Conservation (phyloP, 1,140 invertebrate genomes). For the Solenopsis invicta region DNA sequence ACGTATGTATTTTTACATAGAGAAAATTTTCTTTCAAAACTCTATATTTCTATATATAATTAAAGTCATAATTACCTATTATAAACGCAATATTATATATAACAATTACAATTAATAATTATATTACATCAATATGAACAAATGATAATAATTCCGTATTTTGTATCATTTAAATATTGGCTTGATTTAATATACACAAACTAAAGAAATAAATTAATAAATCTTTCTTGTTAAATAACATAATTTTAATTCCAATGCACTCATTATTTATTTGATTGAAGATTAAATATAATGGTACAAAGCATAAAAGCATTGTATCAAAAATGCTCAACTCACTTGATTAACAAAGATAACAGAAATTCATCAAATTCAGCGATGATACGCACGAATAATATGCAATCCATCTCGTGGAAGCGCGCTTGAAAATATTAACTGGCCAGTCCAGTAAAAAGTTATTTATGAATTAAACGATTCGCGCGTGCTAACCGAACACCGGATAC, state of each 20-base stretch:
- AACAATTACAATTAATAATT: slow-evolving; percentile 10
- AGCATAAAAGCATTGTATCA: neutral
- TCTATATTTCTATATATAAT: neutral
- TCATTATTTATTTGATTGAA: neutral
- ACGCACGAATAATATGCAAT: slow-evolving; percentile 6
- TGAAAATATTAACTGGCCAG: slow-evolving; percentile 35
- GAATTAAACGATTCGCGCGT: slow-evolving; percentile 59
- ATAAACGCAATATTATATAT: slow-evolving; percentile 10
- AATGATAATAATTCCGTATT: neutral
- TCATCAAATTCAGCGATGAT: neutral
- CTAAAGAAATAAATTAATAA: neutral
- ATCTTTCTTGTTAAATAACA: neutral
- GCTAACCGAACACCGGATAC: slow-evolving; percentile 67
- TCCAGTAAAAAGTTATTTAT: slow-evolving; percentile 46
- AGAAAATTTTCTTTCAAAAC: neutral
- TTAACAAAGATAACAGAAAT: slow-evolving; percentile 1
- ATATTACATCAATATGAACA: neutral
- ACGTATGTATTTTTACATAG: neutral
- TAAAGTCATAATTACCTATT: neutral
- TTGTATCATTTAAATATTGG: neutral
- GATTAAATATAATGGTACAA: neutral
- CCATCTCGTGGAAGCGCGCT: neutral
- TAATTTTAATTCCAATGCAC: too few relatives aligned
- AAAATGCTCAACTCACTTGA: slow-evolving; percentile 20
- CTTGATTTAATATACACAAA: neutral